A percentile compares a stretch with the other conserved stretches of the same genome.
Conservation (phyloP, 2,888 invertebrate genomes). For the Lithophane semibrunnea region DNA sequence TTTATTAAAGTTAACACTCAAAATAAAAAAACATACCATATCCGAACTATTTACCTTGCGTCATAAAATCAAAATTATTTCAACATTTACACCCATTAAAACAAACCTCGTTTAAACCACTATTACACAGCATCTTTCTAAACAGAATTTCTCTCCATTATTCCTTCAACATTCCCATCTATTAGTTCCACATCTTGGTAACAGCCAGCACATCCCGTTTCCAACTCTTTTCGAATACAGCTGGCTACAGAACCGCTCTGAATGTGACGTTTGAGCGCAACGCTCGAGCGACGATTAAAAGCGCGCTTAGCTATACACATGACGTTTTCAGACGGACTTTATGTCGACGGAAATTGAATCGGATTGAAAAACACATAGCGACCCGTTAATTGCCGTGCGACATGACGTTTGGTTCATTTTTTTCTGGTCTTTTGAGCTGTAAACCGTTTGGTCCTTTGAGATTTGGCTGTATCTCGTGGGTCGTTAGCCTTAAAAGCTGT, state of each 20-base stretch:
- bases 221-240: conserved; percentile 74
- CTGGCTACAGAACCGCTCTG: conserved; percentile 67
- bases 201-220: conserved; percentile 62
- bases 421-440: conserved; percentile 52
- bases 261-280: conserved; percentile 71
- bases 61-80: neutral
- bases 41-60: neutral
- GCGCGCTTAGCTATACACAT: conserved; percentile 60
- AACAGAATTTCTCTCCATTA: conserved; percentile 17
- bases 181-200: conserved; percentile 60
- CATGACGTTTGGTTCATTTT: conserved; percentile 35
- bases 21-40: neutral
- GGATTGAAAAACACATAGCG: conserved; percentile 60
- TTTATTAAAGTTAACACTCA: neutral
- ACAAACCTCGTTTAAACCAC: neutral
- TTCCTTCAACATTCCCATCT: conserved; percentile 34
- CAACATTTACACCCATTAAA: neutral
- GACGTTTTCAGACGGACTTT: conserved; percentile 61
- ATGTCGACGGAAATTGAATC: conserved; percentile 62
- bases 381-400: conserved; percentile 54
- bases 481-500: conserved; percentile 9
- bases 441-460: conserved; percentile 39
- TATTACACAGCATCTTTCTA: neutral
- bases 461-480: conserved; percentile 23
- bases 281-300: conserved; percentile 67